These are phyloP conservation scores for Rhimphoctona megacephalus DNA, from an alignment of 2,888 invertebrate species.

Conservation along the genomic window DNA sequence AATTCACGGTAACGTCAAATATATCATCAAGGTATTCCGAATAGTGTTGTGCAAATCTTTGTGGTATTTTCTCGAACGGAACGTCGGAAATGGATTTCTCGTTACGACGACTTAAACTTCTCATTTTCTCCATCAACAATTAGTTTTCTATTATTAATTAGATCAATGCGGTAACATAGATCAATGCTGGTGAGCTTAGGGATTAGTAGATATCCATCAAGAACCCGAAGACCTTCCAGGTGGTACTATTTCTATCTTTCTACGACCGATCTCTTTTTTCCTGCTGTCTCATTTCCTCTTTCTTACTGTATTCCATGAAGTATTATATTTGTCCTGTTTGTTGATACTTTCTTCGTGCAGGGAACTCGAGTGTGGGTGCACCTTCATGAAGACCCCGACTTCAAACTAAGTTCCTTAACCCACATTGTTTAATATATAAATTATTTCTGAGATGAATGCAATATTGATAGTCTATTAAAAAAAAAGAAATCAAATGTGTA, in stretches of 20 bases:
- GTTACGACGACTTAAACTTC: constrained; percentile 33
- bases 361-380: too few relatives aligned
- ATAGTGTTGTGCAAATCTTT: constrained; percentile 37
- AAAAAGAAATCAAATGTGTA: neutral
- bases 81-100: constrained; percentile 41
- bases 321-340: neutral
- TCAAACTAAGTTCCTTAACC: too few relatives aligned
- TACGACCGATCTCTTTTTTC: constrained; percentile 20
- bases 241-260: constrained; percentile 49
- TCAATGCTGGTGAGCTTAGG: constrained; percentile 38
- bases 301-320: constrained; percentile 8
- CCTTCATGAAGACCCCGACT: too few relatives aligned
- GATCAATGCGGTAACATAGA: constrained; percentile 64
- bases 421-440: too few relatives aligned
- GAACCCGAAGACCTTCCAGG: constrained; percentile 34
- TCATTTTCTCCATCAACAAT: constrained; percentile 39
- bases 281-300: constrained; percentile 31
- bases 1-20: constrained; percentile 51
- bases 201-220: constrained; percentile 44
- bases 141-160: constrained; percentile 70
- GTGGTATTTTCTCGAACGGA: constrained; percentile 31
- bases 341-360: too few relatives aligned
- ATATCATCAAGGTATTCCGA: constrained; percentile 18
- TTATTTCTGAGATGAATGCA: too few relatives aligned
- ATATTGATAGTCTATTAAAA: too few relatives aligned